These are phyloP conservation scores for Volucella inanis DNA, from an alignment of 2,888 invertebrate genomes.

Conservation along the genomic window DNA sequence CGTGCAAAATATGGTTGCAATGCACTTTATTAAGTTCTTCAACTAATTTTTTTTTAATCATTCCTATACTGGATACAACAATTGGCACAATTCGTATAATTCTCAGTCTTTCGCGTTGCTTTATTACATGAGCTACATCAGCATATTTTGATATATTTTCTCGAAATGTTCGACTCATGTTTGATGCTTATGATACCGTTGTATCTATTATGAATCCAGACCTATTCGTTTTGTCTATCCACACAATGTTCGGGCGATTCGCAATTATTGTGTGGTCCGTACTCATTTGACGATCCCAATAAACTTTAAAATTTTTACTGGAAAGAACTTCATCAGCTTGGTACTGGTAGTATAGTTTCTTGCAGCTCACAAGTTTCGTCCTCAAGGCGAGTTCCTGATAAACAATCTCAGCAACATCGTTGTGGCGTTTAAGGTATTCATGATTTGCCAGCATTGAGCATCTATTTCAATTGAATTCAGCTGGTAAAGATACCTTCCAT, in stretches of 20 bases:
- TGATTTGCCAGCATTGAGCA: too few species aligned
- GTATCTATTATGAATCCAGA: slow-evolving; percentile 5
- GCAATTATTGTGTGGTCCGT: background rate
- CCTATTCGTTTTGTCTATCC: slow-evolving; percentile 8
- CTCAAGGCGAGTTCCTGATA: background rate
- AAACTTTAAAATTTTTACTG: too few species aligned
- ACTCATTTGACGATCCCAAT: too few species aligned
- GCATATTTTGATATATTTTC: slow-evolving; percentile 8
- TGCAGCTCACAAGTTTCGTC: background rate
- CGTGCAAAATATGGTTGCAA: slow-evolving; percentile 13
- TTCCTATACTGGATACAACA: background rate
- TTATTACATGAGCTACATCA: slow-evolving; percentile 4
- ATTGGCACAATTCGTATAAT: too few species aligned
- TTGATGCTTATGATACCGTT: background rate
- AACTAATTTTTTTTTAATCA: slow-evolving; percentile 9
- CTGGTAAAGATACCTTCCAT: slow-evolving; percentile 15
- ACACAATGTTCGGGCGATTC: slow-evolving; percentile 1
- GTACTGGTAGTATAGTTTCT: background rate
- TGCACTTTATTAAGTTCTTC: slow-evolving; percentile 22
- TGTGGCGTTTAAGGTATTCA: too few species aligned
- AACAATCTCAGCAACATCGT: too few species aligned
- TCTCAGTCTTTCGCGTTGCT: background rate
- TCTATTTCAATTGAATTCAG: background rate
- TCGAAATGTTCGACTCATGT: background rate
- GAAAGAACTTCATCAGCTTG: too few species aligned